These are phyloP conservation scores for Limnephilus marmoratus DNA, from an alignment of 2,888 invertebrate genomes.

Conservation along the genomic window DNA sequence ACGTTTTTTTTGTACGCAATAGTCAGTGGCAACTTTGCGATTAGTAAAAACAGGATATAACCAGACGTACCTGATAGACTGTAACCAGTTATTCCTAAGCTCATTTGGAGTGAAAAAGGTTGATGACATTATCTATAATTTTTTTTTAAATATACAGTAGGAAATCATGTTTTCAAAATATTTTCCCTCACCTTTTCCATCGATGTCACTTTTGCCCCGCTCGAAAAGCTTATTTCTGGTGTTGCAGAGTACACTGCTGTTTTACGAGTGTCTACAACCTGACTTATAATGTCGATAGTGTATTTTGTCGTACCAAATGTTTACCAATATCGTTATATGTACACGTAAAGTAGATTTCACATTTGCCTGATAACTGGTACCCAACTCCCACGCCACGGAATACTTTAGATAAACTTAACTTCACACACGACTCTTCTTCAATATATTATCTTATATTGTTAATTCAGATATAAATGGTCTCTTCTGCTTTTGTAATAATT, in stretches of 20 bases:
- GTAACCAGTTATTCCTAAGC: no score
- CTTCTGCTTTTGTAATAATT: neutral
- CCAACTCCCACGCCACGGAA: slow-evolving; percentile 20
- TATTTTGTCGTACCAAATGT: slow-evolving; percentile 28
- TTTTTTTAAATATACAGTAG: neutral
- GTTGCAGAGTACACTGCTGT: neutral
- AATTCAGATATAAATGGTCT: neutral
- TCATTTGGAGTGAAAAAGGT: no score
- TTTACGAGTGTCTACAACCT: slow-evolving; percentile 23
- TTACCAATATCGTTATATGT: slow-evolving; percentile 13
- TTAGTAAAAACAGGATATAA: no score
- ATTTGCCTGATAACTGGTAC: slow-evolving; percentile 28
- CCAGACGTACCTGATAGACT: no score
- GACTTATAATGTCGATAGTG: slow-evolving; percentile 30
- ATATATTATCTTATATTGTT: neutral
- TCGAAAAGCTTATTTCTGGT: neutral
- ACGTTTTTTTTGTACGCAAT: no score
- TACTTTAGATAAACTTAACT: neutral
- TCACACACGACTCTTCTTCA: neutral
- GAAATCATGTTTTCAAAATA: neutral
- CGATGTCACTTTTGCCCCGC: neutral
- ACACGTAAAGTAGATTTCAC: slow-evolving; percentile 19
- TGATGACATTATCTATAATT: no score
- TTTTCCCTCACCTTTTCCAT: neutral
- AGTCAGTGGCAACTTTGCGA: no score